A percentile compares a stretch with the other conserved stretches of the same genome.
These are phyloP conservation scores for Drosophila gunungcola DNA, from an alignment of 1,140 invertebrate genomes.

Conservation along the genomic window DNA sequence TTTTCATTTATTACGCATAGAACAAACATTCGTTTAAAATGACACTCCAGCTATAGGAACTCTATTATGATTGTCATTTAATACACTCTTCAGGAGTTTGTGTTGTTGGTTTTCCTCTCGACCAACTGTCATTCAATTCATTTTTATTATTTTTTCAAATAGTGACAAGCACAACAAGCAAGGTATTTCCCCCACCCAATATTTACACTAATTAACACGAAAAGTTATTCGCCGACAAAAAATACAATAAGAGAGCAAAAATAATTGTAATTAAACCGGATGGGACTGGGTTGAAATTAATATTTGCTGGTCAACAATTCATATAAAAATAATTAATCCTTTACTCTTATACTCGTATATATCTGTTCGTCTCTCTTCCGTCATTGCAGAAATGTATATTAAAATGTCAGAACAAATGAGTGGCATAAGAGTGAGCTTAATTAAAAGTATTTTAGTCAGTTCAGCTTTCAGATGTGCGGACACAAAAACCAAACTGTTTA, in stretches of 20 bases:
- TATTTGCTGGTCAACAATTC: slow-evolving; percentile 38
- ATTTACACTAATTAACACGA: slow-evolving; percentile 49
- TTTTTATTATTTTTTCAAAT: slow-evolving; percentile 16
- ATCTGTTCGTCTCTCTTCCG: background rate
- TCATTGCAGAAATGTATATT: slow-evolving; percentile 12
- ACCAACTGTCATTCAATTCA: slow-evolving; percentile 41
- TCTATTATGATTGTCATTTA: slow-evolving; percentile 32
- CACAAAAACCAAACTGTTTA: background rate
- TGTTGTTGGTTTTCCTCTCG: slow-evolving; percentile 31
- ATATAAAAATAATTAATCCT: slow-evolving; percentile 40
- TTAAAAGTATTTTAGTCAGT: slow-evolving; percentile 24
- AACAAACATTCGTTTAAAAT: slow-evolving; percentile 22
- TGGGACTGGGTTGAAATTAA: slow-evolving; percentile 28
- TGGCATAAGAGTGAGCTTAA: slow-evolving; percentile 28
- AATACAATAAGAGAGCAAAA: slow-evolving; percentile 14
- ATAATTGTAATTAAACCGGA: slow-evolving; percentile 37
- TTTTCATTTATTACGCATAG: slow-evolving; percentile 27
- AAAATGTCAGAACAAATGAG: slow-evolving; percentile 27
- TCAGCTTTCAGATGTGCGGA: slow-evolving; percentile 4
- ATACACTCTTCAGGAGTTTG: slow-evolving; percentile 20
- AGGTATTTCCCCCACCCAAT: background rate
- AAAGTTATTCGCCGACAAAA: slow-evolving; percentile 24
- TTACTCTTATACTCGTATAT: slow-evolving; percentile 5
- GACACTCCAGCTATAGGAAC: slow-evolving; percentile 1
- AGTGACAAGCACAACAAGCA: slow-evolving; percentile 11